Evolutionary conservation across 2,888 invertebrate genomes (phyloP), one percentile per base, ranked within the genome.

Genomic region (Sisyra nigra): DNA sequence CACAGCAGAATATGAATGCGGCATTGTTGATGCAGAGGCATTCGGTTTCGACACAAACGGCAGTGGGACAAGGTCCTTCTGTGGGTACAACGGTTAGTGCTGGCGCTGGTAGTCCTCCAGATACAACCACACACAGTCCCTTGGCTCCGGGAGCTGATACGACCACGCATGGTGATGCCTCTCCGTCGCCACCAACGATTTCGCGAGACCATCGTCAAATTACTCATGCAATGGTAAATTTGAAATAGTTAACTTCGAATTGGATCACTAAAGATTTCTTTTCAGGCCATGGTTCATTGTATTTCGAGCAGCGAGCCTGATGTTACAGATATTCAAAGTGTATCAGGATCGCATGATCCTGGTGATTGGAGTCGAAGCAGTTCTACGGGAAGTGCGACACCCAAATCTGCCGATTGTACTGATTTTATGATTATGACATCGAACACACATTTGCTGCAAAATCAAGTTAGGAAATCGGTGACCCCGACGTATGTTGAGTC

Each of bases 301-400:
- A 81, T 87, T 48, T 86, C 87, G 29, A 86, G 86, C 56, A 86
- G 86, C 52, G 86, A 86, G 56, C 84, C 80, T 24, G 85, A 85
- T 55, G 71, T 73, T 2, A 72, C 71, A 5, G 73, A 74, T 43
- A 45, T 60, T 36, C 53, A 45, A 46, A 48, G 48, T 7, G 32
- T 40, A n/a, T 30, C 15, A 11, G 40, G 40, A 52, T 48, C 44
- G 13, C 41, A 30, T 38, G 43, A 45, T 50, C 56, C 7, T 62
- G 62, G 55, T 29, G 61, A 61, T 42, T 62, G 61, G 61, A 48
- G 56, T 9, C 48, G 54, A 39, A 45, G 48, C 11, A 50, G 48
- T 39, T 49, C 49, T 31, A 32, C 43, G 5, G 43, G 43, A 10
- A 43, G 43, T 38, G 44, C 48, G 10, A 48, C 48, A 24, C 53